These are phyloP conservation scores for Sussaba pulchella DNA, from an alignment of 2,888 invertebrate species.

Conservation along the genomic window DNA sequence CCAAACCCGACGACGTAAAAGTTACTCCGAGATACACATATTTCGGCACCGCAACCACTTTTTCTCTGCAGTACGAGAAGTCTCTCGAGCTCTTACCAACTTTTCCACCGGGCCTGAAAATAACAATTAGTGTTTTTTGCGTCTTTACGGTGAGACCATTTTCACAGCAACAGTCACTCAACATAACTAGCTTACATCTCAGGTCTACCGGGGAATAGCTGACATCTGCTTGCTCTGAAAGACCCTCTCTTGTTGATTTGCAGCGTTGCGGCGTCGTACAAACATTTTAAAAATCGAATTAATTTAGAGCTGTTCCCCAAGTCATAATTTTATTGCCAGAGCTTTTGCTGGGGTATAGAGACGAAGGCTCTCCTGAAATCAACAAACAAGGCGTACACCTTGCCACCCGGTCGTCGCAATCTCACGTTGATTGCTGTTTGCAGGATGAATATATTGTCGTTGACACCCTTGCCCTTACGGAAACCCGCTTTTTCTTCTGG, in stretches of 20 bases:
- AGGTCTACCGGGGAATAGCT: too few species aligned
- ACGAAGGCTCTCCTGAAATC: conserved; percentile 65
- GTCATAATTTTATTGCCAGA: conserved; percentile 60
- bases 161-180: conserved; percentile 49
- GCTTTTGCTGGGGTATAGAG: conserved; percentile 52
- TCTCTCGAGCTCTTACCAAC: background rate
- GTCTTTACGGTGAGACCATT: conserved; percentile 64
- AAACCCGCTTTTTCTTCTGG: conserved; percentile 66
- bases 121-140: background rate
- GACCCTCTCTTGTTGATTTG: conserved; percentile 16
- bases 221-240: conserved; percentile 36
- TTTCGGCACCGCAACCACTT: conserved; percentile 56
- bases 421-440: conserved; percentile 50
- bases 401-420: conserved; percentile 29
- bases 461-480: conserved; percentile 38
- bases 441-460: conserved; percentile 66
- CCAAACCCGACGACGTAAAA: conserved; percentile 45
- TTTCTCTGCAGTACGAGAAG: conserved; percentile 35
- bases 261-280: conserved; percentile 25
- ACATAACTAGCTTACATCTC: conserved; percentile 54
- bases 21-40: conserved; percentile 30
- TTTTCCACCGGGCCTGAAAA: conserved; percentile 25
- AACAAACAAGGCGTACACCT: conserved; percentile 65
- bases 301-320: conserved; percentile 63
- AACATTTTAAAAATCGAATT: conserved; percentile 47